Evolutionary conservation across 2,113 vertebrate genomes (phyloP).

Genomic region (Drymodes brunneopygia): DNA sequence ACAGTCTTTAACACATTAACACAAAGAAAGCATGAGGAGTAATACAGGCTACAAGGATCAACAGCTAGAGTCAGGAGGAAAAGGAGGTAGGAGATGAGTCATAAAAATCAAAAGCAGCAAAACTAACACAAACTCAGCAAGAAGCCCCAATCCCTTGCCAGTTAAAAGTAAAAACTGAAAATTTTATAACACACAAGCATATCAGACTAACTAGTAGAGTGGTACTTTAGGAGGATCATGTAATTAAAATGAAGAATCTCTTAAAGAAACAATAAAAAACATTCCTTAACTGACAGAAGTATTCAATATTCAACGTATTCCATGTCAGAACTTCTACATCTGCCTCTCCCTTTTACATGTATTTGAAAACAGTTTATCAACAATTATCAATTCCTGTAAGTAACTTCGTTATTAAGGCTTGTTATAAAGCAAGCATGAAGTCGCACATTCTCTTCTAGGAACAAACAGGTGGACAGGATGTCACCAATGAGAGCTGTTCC

Average conservation of each 20-base stretch:
- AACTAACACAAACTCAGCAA: background rate
- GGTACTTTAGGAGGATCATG: background rate
- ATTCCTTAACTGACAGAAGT: background rate
- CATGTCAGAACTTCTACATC: background rate
- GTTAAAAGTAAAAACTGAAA: background rate
- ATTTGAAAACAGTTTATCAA: background rate
- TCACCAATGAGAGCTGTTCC: background rate
- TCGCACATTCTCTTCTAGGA: background rate
- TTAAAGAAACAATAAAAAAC: background rate
- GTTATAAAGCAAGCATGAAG: background rate
- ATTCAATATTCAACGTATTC: background rate
- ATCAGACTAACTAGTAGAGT: background rate
- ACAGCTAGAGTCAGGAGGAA: background rate
- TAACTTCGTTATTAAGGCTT: background rate
- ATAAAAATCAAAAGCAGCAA: background rate
- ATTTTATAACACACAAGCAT: background rate
- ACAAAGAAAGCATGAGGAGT: background rate
- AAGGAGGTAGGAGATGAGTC: background rate
- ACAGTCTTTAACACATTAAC: background rate
- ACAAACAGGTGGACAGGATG: background rate
- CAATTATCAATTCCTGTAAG: background rate
- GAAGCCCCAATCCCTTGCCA: background rate
- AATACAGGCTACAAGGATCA: background rate
- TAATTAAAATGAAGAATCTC: background rate
- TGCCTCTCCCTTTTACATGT: background rate